Base-by-base conservation (phyloP, 1,140 invertebrate genomes). In the Cydia strobilella region DNA sequence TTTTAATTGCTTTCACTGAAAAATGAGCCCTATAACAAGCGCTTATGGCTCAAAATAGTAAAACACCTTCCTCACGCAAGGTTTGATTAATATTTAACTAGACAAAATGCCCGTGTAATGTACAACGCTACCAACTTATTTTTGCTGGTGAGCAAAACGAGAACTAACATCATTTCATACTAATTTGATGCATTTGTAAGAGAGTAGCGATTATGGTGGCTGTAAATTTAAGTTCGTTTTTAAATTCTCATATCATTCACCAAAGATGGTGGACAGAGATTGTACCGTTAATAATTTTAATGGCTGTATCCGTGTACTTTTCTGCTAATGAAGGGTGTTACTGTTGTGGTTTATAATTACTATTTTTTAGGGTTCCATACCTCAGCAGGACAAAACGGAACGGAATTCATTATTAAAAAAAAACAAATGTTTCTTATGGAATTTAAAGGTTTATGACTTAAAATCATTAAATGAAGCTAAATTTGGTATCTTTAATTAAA, bases 261-360 rank as follows among this genome's bases (percentile, higher is more conserved):
- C 54, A 59, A 59, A 59, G 54, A 59, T 59, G 54, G 54, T 59
- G 18, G 54, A 59, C 54, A 23, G 54, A 59, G 54, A 59, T 59
- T 59, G 54, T 23, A n/a, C n/a, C 0, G 18, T 23, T 59, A 23
- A 59, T 59, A 59, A 23, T 23, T 59, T 59, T 59, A 59, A 59
- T 59, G 54, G 54, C 51, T n/a, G 51, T 59, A 59, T 59, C 54
- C 54, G 9, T 59, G 18, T 18, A 9, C 18, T 23, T 59, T 59
- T 59, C 18, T 18, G n/a, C n/a, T 59, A 23, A 59, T 59, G 20
- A 59, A 12, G 54, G 54, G 15, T 51, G 48, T 23, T 23, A 2
- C 54, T 23, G 54, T 10, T 18, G 1, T 2, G 9, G 18, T 59
- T 59, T 54, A 48, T 54, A 18, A 20, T 18, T 27, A 27, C 25